phyloP scores from a whole-genome alignment of 2,888 invertebrate genomes.

The Lepidocyrtoides sp. region DNA sequence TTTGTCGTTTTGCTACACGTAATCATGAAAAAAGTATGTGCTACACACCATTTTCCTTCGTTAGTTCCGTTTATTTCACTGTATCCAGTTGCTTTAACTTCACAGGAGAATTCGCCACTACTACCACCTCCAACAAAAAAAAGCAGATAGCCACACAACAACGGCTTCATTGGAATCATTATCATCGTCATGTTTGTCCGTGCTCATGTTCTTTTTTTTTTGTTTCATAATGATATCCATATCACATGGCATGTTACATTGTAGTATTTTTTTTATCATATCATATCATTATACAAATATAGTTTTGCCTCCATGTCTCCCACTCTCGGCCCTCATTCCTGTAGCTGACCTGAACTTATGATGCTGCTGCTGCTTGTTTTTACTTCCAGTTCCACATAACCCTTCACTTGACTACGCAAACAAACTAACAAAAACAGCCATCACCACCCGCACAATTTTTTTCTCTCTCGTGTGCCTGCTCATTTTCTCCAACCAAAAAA shows the following conservation, averaged over 20 bases:
- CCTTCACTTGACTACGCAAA: not conserved
- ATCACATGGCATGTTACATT: slow-evolving; percentile 30
- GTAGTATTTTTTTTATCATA: not conserved
- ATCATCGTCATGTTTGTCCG: not conserved
- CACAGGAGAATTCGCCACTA: not conserved
- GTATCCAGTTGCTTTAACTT: not conserved
- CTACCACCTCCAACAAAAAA: not conserved
- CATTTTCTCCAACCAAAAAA: slow-evolving; percentile 16
- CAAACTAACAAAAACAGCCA: not conserved
- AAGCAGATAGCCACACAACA: too few species aligned
- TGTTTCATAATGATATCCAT: slow-evolving; percentile 6
- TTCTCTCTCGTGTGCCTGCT: not conserved
- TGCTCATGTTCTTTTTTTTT: not conserved
- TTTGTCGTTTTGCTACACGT: slow-evolving; percentile 8
- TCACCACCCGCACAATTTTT: slow-evolving; percentile 20
- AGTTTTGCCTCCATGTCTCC: too few species aligned
- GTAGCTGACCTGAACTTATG: not conserved
- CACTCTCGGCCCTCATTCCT: too few species aligned
- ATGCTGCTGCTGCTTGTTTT: not conserved
- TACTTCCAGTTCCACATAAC: too few species aligned
- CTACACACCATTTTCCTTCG: not conserved
- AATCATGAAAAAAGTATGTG: not conserved
- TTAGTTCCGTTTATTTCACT: not conserved
- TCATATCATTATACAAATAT: too few species aligned
- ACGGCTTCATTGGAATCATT: too few species aligned